Conservation (phyloP, 1,140 invertebrate genomes). For the Orussus abietinus region DNA sequence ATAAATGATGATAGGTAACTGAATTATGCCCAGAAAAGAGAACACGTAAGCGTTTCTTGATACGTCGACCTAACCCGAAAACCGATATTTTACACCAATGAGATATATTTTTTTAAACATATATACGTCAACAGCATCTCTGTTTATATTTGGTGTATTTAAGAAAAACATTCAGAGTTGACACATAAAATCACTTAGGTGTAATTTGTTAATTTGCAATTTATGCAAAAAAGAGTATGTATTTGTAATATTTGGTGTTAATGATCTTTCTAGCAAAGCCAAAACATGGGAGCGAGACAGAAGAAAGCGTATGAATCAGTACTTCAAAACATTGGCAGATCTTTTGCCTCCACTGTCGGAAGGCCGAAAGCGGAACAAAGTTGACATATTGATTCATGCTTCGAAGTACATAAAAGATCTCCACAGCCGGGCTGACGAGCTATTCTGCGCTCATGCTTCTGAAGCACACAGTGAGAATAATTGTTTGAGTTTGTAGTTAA, state of each 20-base stretch:
- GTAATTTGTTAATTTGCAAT: not conserved
- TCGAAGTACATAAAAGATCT: conserved; percentile 54
- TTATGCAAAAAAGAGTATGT: not conserved
- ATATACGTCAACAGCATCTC: not conserved
- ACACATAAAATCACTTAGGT: not conserved
- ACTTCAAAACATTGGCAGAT: conserved; percentile 50
- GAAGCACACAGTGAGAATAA: conserved; percentile 48
- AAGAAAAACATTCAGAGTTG: not conserved
- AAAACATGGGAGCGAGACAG: conserved; percentile 57
- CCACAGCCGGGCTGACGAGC: conserved; percentile 45
- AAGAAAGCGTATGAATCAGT: conserved; percentile 52
- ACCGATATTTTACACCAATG: conserved; percentile 7
- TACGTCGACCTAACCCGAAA: conserved; percentile 9
- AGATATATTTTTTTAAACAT: not conserved
- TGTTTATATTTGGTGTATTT: conserved; percentile 2
- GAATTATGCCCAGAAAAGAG: conserved; percentile 52
- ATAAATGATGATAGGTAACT: conserved; percentile 19
- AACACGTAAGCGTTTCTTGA: conserved; percentile 38
- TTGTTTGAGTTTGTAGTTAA: too few species aligned
- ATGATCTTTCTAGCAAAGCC: conserved; percentile 42
- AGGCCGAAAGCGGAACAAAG: conserved; percentile 50
- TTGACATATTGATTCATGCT: conserved; percentile 52
- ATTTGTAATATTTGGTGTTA: conserved; percentile 14
- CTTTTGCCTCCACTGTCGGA: conserved; percentile 53
- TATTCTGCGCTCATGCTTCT: conserved; percentile 41